A percentile compares a stretch with the other conserved stretches of the same genome.
Evolutionary conservation across 2,113 vertebrate species (phyloP).

Genomic region (Acanthisitta chloris): DNA sequence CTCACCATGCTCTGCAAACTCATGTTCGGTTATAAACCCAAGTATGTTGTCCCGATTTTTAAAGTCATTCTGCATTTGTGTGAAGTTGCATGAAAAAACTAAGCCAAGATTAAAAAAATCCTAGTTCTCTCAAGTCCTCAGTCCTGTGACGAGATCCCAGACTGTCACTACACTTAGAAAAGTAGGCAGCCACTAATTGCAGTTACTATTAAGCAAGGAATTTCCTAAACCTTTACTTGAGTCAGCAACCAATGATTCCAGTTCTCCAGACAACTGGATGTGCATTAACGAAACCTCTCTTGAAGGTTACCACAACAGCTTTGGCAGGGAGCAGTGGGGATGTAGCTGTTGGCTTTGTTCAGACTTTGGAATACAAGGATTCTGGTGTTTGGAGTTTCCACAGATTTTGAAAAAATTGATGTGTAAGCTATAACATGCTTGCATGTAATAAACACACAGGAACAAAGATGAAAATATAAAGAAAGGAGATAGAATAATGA

Average conservation of each 20-base stretch:
- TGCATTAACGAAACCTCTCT: background rate
- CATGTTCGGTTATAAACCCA: rapidly evolving
- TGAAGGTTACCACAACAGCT: rapidly evolving
- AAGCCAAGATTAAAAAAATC: background rate
- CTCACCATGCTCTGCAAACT: rapidly evolving
- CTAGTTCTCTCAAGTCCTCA: background rate
- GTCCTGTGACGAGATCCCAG: background rate
- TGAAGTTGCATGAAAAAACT: background rate
- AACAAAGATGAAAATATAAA: background rate
- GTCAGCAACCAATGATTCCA: rapidly evolving
- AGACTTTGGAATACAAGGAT: background rate
- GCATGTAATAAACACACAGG: background rate
- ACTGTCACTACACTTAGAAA: background rate
- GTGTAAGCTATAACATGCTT: background rate
- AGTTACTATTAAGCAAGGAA: background rate
- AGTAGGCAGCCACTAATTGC: background rate
- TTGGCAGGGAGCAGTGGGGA: background rate
- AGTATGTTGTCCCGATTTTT: background rate
- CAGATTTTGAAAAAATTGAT: background rate
- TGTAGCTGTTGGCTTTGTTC: rapidly evolving
- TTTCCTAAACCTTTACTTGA: background rate
- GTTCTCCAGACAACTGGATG: background rate
- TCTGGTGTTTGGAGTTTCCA: background rate
- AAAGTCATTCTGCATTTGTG: background rate
- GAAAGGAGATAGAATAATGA: background rate